Base-by-base conservation (phyloP, 2,888 invertebrate species). In the Ennomos quercinarius region DNA sequence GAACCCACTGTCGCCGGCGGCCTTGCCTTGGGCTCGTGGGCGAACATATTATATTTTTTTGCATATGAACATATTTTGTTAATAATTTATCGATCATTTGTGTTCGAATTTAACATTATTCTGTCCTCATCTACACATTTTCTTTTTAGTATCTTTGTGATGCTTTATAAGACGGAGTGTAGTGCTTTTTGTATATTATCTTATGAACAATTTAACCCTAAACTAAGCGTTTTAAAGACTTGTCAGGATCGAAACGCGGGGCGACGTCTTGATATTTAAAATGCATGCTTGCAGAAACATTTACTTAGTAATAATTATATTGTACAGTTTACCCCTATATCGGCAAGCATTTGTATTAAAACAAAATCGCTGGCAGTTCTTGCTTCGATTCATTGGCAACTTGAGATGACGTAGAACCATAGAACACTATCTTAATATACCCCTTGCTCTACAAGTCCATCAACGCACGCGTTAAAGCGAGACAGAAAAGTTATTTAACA, bases 31-130 rank as follows among this genome's bases (percentile, higher is more conserved):
- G 70, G 67, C 61, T 72, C 60, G 68, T 69, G 74, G 64, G 75
- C 74, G 69, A 75, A 70, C 67, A 72, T 78, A 78, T 82, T n/a
- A n/a, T n/a, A n/a, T 77, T 75, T 78, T 83, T 85, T 86, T 85
- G 84, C 88, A 86, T 87, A 86, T 83, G 76, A 81, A 88, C 84
- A 83, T 88, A 87, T 89, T 90, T 90, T 89, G 87, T 89, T 89
- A 89, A 81, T 82, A 80, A 82, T 87, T 87, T 88, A 86, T 87
- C 82, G 78, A 80, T 75, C 73, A 78, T 84, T 84, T 85, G 78
- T 84, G 86, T 81, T 84, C 80, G 78, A 83, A 83, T 81, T 83
- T 84, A 87, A 84, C 60, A 83, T 74, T 72, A 77, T 77, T 81
- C 79, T 78, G 82, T 82, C 82, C 53, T 62, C 76, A 71, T 84